phyloP scores from a whole-genome alignment of 2,113 vertebrate genomes.

The Phrynosoma blainvillii region DNA sequence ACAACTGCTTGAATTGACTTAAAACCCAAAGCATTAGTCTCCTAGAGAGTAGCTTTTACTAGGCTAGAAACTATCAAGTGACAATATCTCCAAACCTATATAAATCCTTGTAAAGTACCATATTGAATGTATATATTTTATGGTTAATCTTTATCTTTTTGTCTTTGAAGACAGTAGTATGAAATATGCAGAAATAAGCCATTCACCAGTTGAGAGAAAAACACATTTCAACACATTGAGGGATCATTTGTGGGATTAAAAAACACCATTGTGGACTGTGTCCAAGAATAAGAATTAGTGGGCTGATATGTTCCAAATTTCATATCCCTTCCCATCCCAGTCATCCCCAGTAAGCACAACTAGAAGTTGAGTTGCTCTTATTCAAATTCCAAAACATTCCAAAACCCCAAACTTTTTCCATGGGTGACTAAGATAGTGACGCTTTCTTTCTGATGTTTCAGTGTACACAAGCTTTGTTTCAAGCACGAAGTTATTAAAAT shows the following conservation, averaged over 20 bases:
- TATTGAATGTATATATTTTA: not conserved
- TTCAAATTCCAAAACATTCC: too few relatives aligned
- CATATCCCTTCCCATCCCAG: not conserved
- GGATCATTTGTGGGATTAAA: not conserved
- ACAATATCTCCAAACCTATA: not conserved
- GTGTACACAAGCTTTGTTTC: too few relatives aligned
- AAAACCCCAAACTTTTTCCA: too few relatives aligned
- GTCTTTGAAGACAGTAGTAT: slow-evolving; percentile 11
- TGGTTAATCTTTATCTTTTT: not conserved
- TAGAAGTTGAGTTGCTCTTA: not conserved
- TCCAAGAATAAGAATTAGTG: not conserved
- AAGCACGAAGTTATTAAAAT: too few relatives aligned
- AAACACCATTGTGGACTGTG: not conserved
- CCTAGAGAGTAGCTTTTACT: not conserved
- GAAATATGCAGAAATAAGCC: rapidly evolving
- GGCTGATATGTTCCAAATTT: not conserved
- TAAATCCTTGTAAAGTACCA: slow-evolving; percentile 36
- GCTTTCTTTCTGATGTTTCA: too few relatives aligned
- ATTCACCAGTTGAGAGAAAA: not conserved
- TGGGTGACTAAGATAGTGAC: too few relatives aligned
- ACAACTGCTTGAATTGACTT: not conserved
- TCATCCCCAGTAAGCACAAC: not conserved
- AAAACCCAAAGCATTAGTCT: slow-evolving; percentile 32
- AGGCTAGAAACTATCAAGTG: slow-evolving; percentile 17
- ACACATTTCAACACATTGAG: not conserved